These are phyloP conservation scores for Tyria jacobaeae DNA, from an alignment of 2,888 invertebrate species.

Conservation along the genomic window DNA sequence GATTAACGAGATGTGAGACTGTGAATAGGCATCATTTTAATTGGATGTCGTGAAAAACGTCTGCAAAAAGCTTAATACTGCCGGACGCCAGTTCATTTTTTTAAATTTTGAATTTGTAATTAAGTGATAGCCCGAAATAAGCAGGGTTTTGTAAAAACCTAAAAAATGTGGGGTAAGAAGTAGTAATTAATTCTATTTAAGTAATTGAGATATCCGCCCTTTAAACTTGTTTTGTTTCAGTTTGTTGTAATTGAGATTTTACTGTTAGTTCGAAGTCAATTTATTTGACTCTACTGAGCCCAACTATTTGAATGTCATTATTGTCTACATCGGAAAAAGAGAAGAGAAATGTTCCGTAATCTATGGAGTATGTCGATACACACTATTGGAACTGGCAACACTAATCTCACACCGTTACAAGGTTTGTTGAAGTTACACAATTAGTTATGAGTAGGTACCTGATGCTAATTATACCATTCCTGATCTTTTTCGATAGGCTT, in stretches of 20 bases:
- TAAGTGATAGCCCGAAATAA: background rate
- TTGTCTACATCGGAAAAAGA: no score
- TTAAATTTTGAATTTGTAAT: conserved; percentile 5
- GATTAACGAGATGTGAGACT: conserved; percentile 24
- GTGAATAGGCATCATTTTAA: conserved; percentile 20
- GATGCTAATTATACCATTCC: no score
- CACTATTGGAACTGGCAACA: no score
- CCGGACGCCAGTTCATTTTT: conserved; percentile 7
- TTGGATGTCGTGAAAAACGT: conserved; percentile 20
- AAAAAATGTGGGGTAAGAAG: background rate
- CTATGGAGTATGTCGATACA: no score
- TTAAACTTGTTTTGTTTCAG: background rate
- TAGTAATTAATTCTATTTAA: background rate
- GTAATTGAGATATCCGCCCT: background rate
- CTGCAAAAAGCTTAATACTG: conserved; percentile 11
- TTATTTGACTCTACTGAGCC: no score
- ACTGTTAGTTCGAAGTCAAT: background rate
- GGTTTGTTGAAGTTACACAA: no score
- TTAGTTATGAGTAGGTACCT: no score
- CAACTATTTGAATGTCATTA: no score
- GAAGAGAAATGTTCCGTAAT: no score
- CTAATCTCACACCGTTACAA: no score
- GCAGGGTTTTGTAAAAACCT: background rate
- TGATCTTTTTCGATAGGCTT: no score
- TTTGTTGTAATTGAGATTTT: background rate